Base-by-base conservation (phyloP, 2,888 invertebrate species). In the Caenorhabditis virilis region DNA sequence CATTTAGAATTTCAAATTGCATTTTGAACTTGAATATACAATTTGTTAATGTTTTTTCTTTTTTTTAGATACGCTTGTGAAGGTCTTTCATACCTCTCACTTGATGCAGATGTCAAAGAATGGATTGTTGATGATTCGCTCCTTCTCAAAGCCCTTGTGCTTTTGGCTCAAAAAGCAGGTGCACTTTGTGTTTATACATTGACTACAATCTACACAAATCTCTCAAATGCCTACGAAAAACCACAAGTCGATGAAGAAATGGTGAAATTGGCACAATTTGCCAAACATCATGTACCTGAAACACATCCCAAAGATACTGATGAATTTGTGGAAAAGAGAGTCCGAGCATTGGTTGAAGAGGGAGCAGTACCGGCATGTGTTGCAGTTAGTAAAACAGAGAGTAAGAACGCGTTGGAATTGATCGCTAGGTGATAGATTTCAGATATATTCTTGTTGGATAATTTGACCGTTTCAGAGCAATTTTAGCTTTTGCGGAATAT, bases 31-130 rank as follows among this genome's bases (percentile, higher is more conserved):
- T 11, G 20, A 20, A 42, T 23, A 5, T 6, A 42, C 5, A 42
- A 20, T 42, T 42, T 11, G 6, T 20, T 7, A 42, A 13, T 42
- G 5, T 42, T 9, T 11, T 42, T 42, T 42, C 22, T 20, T 4
- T 26, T 35, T 57, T 51, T 30, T 33, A 74, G 79, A 66, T 81
- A 79, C 43, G 81, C 81, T 9, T 81, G 81, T 43, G 82, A 82
- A 55, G 82, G 78, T n/a, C 87, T 98, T 5, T 94, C 95, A 0
- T 98, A 95, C 83, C 87, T 98, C 6, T 94, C 95, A 0, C 87
- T 98, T 56, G 97, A 99, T 86, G 98, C 95, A 11, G 97, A 98
- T 85, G 94, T 98, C 0, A 98, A 98, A 84, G 97, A 98, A 84
- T 93, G 93, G 84, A 85, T 99, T 36, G 89, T 93, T 43, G 91